Evolutionary conservation across 2,797 vertebrate species (phyloP).

Genomic region (Telmatherina bonti): DNA sequence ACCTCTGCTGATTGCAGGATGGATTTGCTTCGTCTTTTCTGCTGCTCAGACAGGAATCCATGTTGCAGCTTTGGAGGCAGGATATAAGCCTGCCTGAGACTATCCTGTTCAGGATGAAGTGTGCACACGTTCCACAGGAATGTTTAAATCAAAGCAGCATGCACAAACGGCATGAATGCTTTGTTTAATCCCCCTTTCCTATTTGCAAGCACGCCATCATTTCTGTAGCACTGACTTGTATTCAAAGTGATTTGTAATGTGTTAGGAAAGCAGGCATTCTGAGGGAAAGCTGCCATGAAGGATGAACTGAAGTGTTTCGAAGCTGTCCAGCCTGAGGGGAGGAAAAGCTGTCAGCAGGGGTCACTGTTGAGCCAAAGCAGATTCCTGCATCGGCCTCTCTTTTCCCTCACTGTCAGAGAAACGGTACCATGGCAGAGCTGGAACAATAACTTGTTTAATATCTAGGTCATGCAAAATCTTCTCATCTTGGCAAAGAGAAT

Average conservation of each 20-base stretch:
- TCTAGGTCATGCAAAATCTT: conserved; percentile 80
- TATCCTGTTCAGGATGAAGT: not conserved
- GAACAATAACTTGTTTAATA: conserved; percentile 77
- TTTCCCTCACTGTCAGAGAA: conserved; percentile 40
- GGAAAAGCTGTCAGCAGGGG: conserved; percentile 71
- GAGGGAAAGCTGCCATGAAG: not conserved
- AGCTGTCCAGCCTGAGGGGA: conserved; percentile 19
- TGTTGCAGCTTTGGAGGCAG: not conserved
- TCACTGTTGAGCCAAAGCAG: conserved; percentile 76
- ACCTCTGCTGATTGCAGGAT: no score
- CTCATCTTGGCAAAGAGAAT: conserved; percentile 80
- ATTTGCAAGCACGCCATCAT: not conserved
- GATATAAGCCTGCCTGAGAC: not conserved
- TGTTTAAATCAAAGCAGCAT: not conserved
- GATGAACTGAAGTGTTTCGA: not conserved
- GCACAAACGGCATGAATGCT: not conserved
- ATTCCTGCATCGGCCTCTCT: not conserved
- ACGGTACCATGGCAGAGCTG: conserved; percentile 61
- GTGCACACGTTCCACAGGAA: not conserved
- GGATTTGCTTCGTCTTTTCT: no score
- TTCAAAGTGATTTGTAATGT: not conserved
- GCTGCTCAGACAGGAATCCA: not conserved
- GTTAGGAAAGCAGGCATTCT: not conserved
- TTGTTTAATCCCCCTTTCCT: not conserved
- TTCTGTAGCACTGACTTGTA: not conserved